phyloP scores from a whole-genome alignment of 2,113 vertebrate species.

The Taxidea taxus region DNA sequence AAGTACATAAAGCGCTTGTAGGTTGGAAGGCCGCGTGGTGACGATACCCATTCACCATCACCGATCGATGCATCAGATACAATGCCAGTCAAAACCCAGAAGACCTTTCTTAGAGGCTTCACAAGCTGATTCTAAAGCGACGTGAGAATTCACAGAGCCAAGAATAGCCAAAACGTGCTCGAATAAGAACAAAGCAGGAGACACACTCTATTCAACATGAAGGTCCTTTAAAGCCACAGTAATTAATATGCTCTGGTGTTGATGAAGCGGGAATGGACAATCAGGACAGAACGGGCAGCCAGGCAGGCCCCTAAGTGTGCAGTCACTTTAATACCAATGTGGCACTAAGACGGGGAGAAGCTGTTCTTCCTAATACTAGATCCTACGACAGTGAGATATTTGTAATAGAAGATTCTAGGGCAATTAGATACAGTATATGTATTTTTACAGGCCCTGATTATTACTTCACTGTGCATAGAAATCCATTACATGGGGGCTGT shows the following conservation, averaged over 20 bases:
- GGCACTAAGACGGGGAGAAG: background rate
- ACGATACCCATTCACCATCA: background rate
- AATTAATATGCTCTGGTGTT: background rate
- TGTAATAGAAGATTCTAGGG: background rate
- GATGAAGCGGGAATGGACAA: background rate
- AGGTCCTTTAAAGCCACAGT: background rate
- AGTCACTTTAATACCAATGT: background rate
- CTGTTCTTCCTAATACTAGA: background rate
- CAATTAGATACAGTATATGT: background rate
- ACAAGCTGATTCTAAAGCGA: background rate
- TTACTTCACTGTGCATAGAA: background rate
- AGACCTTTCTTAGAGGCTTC: background rate
- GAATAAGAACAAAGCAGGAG: background rate
- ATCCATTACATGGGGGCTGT: too few relatives aligned
- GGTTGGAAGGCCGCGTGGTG: background rate
- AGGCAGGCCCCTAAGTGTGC: background rate
- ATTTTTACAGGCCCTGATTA: background rate
- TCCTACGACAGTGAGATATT: background rate
- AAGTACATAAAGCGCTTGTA: background rate
- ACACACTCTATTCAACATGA: background rate
- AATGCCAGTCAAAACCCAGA: background rate
- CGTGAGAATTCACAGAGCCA: conserved; percentile 8
- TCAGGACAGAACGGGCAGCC: background rate
- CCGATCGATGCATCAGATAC: background rate
- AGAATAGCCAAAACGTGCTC: background rate